Evolutionary conservation across 23 tunicate species (phyloP).

Genomic region (Halocynthia roretzi): DNA sequence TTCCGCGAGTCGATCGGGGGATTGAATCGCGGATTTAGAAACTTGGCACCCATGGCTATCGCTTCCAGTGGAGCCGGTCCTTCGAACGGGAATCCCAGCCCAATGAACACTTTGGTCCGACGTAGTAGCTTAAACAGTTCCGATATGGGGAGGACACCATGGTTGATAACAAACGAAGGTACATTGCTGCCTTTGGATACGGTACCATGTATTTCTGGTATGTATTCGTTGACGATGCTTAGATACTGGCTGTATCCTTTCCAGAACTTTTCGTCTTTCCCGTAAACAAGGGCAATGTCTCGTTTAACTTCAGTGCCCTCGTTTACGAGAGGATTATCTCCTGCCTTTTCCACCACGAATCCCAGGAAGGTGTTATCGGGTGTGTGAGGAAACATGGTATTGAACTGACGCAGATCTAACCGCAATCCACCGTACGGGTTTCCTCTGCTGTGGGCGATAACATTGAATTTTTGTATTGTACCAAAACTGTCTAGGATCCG

Average conservation of each 20-base stretch:
- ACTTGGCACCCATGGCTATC: constrained; percentile 71
- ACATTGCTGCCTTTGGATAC: constrained; percentile 24
- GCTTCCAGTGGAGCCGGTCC: constrained; percentile 97
- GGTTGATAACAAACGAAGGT: constrained; percentile 57
- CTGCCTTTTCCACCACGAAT: constrained; percentile 49
- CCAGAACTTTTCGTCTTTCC: constrained; percentile 75
- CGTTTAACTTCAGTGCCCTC: neutral
- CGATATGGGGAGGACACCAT: constrained; percentile 57
- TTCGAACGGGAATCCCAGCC: constrained; percentile 88
- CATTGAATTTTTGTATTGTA: constrained; percentile 7
- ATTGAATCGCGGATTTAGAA: constrained; percentile 50
- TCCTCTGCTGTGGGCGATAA: neutral
- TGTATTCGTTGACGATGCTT: constrained; percentile 38
- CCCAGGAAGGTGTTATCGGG: constrained; percentile 95
- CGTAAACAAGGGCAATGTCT: constrained; percentile 72
- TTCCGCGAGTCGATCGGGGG: neutral
- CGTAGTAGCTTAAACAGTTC: constrained; percentile 45
- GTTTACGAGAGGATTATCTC: neutral
- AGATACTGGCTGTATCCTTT: constrained; percentile 38
- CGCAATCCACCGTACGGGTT: constrained; percentile 14
- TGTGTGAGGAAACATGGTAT: constrained; percentile 51
- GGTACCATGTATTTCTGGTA: constrained; percentile 60
- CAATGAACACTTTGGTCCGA: constrained; percentile 76
- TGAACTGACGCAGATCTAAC: constrained; percentile 8
- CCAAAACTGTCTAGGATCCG: constrained; percentile 24